These are phyloP conservation scores for Syndactyla subalaris DNA, from an alignment of 2,797 vertebrate genomes.

Conservation along the genomic window DNA sequence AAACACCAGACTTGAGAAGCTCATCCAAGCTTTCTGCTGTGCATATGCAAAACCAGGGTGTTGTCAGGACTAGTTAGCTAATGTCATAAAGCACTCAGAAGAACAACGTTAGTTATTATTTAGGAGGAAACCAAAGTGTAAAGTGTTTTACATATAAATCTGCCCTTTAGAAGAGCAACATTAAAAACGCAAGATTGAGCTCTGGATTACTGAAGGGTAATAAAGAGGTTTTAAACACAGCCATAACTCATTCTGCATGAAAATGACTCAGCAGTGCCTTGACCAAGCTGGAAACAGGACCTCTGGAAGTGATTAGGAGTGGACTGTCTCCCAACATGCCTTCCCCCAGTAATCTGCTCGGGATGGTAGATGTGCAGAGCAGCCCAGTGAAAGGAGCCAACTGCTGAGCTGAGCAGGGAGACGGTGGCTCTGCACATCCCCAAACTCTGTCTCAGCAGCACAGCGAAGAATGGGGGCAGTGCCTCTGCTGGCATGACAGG, in stretches of 20 bases:
- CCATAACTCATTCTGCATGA: slow-evolving; percentile 46
- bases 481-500: background rate
- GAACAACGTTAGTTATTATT: slow-evolving; percentile 52
- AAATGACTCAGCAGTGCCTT: slow-evolving; percentile 55
- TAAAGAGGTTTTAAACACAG: slow-evolving; percentile 54
- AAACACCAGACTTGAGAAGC: slow-evolving; percentile 45
- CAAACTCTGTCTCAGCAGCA: background rate
- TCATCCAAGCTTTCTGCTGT: slow-evolving; percentile 57
- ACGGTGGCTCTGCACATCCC: fast-evolving
- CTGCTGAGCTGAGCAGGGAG: fast-evolving
- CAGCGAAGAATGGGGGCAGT: background rate
- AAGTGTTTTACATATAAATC: slow-evolving; percentile 69
- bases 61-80: slow-evolving; percentile 57
- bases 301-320: slow-evolving; percentile 43
- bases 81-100: slow-evolving; percentile 62
- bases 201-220: slow-evolving; percentile 42
- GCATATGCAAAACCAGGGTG: slow-evolving; percentile 58
- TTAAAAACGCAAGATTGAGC: background rate
- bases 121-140: slow-evolving; percentile 66
- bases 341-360: background rate
- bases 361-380: background rate
- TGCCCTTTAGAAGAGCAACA: slow-evolving; percentile 42
- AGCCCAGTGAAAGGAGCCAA: background rate
- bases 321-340: background rate
- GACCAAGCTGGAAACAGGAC: slow-evolving; percentile 31